Evolutionary conservation across 2,888 invertebrate genomes (phyloP).

Genomic region (Zaprionus lineosus): DNA sequence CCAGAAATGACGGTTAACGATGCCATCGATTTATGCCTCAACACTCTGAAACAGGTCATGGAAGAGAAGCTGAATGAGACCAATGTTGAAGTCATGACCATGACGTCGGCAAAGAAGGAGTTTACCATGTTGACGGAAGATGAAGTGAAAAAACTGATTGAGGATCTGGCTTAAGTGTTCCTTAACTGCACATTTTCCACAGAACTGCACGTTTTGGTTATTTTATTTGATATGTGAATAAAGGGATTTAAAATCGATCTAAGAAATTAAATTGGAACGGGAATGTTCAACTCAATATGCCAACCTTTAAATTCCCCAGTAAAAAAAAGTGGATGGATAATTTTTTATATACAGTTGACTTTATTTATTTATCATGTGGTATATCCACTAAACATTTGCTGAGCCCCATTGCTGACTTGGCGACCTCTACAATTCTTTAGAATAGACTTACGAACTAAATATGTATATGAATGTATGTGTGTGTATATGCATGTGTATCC

Average conservation of each 20-base stretch:
- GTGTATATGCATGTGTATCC: slow-evolving; percentile 24
- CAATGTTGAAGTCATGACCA: slow-evolving; percentile 98
- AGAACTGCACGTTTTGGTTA: slow-evolving; percentile 38
- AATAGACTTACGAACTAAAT: slow-evolving; percentile 25
- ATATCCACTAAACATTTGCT: slow-evolving; percentile 55
- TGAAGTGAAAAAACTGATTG: slow-evolving; percentile 95
- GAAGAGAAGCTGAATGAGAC: slow-evolving; percentile 98
- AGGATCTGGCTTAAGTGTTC: slow-evolving; percentile 85
- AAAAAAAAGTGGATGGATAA: too few relatives aligned
- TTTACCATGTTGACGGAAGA: slow-evolving; percentile 96
- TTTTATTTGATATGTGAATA: slow-evolving; percentile 55
- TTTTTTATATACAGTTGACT: slow-evolving; percentile 71
- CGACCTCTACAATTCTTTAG: slow-evolving; percentile 40
- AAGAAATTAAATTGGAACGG: not conserved
- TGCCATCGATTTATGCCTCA: slow-evolving; percentile 93
- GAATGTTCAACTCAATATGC: too few relatives aligned
- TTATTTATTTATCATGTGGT: slow-evolving; percentile 60
- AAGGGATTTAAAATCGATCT: slow-evolving; percentile 69
- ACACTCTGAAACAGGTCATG: slow-evolving; percentile 98
- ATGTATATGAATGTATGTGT: slow-evolving; percentile 30
- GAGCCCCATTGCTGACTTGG: slow-evolving; percentile 13
- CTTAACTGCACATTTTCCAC: slow-evolving; percentile 2
- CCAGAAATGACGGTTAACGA: slow-evolving; percentile 96
- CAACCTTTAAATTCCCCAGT: too few relatives aligned
- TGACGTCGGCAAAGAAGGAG: slow-evolving; percentile 90